phyloP scores from a whole-genome alignment of 35 echinoderm and acorn worm genomes.

The Apostichopus californicus region DNA sequence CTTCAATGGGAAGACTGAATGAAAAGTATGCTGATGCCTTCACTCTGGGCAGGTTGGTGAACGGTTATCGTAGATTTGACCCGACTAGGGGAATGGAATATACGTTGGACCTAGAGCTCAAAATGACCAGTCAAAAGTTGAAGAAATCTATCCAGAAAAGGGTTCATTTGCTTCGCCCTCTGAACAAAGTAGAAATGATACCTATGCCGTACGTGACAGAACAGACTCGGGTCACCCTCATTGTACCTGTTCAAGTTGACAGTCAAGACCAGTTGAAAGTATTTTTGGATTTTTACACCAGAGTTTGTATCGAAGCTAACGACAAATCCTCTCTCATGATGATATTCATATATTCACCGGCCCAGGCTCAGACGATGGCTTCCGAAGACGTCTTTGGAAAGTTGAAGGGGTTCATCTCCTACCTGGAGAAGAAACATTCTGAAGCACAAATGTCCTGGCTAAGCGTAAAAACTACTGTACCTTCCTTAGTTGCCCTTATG shows the following conservation, averaged over 20 bases:
- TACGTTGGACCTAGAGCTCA: constrained; percentile 90
- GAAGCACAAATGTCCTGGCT: constrained; percentile 89
- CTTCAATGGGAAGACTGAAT: constrained; percentile 82
- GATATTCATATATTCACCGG: constrained; percentile 91
- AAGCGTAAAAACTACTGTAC: constrained; percentile 85
- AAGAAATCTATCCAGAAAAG: constrained; percentile 91
- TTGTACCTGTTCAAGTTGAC: constrained; percentile 74
- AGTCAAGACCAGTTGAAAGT: constrained; percentile 86
- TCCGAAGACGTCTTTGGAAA: constrained; percentile 86
- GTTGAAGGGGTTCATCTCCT: constrained; percentile 74
- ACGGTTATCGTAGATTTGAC: constrained; percentile 95
- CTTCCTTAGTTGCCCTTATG: constrained; percentile 89
- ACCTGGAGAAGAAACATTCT: constrained; percentile 74
- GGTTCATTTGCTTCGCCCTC: constrained; percentile 81
- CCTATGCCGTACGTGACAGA: constrained; percentile 98
- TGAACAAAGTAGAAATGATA: constrained; percentile 92
- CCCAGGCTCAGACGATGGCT: constrained; percentile 78
- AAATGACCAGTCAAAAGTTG: constrained; percentile 64
- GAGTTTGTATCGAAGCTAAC: constrained; percentile 80
- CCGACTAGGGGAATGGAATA: constrained; percentile 97
- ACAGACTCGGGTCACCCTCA: constrained; percentile 78
- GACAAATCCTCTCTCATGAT: constrained; percentile 93
- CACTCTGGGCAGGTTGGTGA: constrained; percentile 78
- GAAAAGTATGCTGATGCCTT: constrained; percentile 87
- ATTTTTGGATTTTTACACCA: constrained; percentile 83